A percentile compares a stretch with the other conserved stretches of the same genome.
phyloP scores from a whole-genome alignment of 2,888 invertebrate genomes.

The Folsomia manolachei region DNA sequence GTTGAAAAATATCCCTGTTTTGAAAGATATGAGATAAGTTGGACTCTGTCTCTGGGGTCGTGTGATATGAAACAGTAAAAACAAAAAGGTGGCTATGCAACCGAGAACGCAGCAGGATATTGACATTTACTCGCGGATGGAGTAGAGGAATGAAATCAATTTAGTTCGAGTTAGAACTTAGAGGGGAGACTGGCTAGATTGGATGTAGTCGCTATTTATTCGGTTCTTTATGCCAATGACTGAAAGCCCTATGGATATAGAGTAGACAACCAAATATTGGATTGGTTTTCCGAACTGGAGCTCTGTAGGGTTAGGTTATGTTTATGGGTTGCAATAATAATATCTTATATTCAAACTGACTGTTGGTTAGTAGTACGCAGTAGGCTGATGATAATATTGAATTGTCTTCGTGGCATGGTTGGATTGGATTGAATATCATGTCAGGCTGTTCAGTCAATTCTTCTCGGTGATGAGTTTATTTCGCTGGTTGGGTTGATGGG shows the following conservation, averaged over 20 bases:
- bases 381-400: too few relatives aligned
- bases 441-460: background rate
- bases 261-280: slow-evolving; percentile 12
- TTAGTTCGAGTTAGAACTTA: background rate
- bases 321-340: background rate
- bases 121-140: slow-evolving; percentile 6
- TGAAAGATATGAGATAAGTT: background rate
- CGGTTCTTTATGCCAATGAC: background rate
- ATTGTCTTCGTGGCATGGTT: background rate
- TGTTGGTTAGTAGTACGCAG: background rate
- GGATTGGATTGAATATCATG: background rate
- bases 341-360: background rate
- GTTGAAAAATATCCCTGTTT: slow-evolving; percentile 2
- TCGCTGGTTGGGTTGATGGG: too few relatives aligned
- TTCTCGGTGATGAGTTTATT: background rate
- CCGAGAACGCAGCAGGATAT: slow-evolving; percentile 10
- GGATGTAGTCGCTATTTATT: background rate
- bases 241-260: background rate
- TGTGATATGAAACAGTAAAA: slow-evolving; percentile 1
- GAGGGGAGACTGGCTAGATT: background rate
- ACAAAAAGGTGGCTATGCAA: slow-evolving; percentile 4
- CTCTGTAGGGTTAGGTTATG: slow-evolving; percentile 4
- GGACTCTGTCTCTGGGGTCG: background rate
- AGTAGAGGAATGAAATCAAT: background rate
- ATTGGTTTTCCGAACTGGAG: slow-evolving; percentile 16